phyloP scores from a whole-genome alignment of 1,140 invertebrate species.

The Acyrthosiphon pisum region DNA sequence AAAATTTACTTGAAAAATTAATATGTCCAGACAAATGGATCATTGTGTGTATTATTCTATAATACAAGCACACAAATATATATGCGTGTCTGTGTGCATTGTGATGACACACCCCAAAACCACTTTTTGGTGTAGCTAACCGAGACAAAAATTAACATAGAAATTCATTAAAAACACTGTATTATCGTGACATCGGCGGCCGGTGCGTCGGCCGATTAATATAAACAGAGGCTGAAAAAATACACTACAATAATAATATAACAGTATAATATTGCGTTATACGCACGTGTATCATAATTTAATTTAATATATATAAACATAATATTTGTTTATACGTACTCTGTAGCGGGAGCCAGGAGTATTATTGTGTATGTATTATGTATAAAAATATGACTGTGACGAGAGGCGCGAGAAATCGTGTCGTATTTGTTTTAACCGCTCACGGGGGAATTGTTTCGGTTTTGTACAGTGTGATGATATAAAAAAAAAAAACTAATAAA shows the following conservation, averaged over 20 bases:
- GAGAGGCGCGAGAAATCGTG: background rate
- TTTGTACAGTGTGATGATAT: background rate
- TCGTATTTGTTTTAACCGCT: background rate
- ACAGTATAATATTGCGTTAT: background rate
- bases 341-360: background rate
- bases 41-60: background rate
- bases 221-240: background rate
- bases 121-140: background rate
- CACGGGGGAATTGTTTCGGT: background rate
- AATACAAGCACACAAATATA: background rate
- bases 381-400: background rate
- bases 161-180: constrained; percentile 5
- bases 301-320: background rate
- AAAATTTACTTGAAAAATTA: background rate
- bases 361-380: background rate
- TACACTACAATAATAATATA: background rate
- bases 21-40: background rate
- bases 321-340: background rate
- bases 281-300: background rate
- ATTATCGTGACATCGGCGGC: background rate
- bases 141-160: constrained; percentile 4
- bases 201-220: background rate
- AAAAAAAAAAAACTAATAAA: background rate
- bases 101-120: constrained; percentile 3
- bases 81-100: background rate